These are phyloP conservation scores for Xenopus laevis DNA, from an alignment of 2,113 vertebrate species.

Conservation along the genomic window DNA sequence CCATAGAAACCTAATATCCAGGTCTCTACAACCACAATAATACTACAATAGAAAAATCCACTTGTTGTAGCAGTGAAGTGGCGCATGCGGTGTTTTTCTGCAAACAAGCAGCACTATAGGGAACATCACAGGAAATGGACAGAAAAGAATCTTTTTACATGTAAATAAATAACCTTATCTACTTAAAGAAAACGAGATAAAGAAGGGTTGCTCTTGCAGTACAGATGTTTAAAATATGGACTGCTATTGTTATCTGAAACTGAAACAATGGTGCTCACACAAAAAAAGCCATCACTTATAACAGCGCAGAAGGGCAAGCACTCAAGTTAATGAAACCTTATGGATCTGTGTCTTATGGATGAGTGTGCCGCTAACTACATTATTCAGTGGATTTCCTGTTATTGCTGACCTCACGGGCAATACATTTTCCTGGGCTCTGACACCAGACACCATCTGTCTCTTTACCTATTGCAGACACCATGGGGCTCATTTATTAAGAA, in stretches of 20 bases:
- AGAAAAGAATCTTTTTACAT: too few relatives aligned
- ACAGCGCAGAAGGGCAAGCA: neutral
- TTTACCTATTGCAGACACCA: neutral
- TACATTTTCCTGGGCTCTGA: neutral
- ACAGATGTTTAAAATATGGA: neutral
- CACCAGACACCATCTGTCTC: neutral
- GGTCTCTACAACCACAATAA: too few relatives aligned
- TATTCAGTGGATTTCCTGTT: constrained; percentile 11
- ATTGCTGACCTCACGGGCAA: constrained; percentile 2
- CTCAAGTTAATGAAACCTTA: constrained; percentile 16
- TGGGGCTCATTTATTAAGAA: too few relatives aligned
- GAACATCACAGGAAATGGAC: too few relatives aligned
- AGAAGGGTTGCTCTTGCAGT: too few relatives aligned
- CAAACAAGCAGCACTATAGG: too few relatives aligned
- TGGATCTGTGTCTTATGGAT: constrained; percentile 11
- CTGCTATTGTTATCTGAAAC: neutral
- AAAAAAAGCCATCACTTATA: neutral
- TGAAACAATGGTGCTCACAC: neutral
- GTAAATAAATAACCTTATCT: too few relatives aligned
- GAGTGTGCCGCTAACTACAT: constrained; percentile 14
- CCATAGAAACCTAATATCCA: too few relatives aligned
- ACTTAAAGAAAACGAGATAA: too few relatives aligned
- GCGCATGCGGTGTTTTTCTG: too few relatives aligned
- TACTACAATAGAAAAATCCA: too few relatives aligned
- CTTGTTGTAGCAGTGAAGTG: too few relatives aligned